Evolutionary conservation across 1,140 invertebrate genomes (phyloP).

Genomic region (Acarapis woodi): DNA sequence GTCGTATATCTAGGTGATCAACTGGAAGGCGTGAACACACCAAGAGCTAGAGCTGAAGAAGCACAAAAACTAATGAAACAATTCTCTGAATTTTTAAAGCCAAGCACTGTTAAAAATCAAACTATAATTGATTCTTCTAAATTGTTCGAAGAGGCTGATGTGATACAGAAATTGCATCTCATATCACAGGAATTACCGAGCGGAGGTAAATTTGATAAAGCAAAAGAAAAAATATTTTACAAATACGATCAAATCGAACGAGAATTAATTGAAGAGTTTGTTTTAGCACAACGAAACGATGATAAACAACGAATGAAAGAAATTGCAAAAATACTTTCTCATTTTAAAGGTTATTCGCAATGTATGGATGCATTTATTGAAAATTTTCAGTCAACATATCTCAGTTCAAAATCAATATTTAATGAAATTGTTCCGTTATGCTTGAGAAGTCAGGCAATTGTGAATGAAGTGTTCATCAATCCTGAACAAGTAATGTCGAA

Average conservation of each 20-base stretch:
- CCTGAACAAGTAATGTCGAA: conserved; percentile 93
- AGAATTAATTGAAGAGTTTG: conserved; percentile 78
- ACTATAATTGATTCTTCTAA: not conserved
- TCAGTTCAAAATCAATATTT: conserved; percentile 58
- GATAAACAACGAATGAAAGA: conserved; percentile 71
- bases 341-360: conserved; percentile 85
- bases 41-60: conserved; percentile 66
- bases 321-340: conserved; percentile 58
- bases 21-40: conserved; percentile 80
- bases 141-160: conserved; percentile 84
- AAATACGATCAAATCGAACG: conserved; percentile 87
- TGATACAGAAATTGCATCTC: conserved; percentile 83
- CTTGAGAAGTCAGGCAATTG: conserved; percentile 54
- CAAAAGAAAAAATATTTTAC: conserved; percentile 59
- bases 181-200: conserved; percentile 76
- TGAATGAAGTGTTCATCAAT: conserved; percentile 77
- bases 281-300: conserved; percentile 42
- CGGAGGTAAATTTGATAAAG: conserved; percentile 53
- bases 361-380: conserved; percentile 92
- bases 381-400: conserved; percentile 59
- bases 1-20: conserved; percentile 92
- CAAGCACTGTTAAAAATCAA: conserved; percentile 26
- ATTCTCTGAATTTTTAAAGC: conserved; percentile 65
- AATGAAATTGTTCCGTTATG: conserved; percentile 65
- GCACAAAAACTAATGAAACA: conserved; percentile 76